Conservation (phyloP, 2,113 vertebrate genomes). For the Cebidichthys violaceus region DNA sequence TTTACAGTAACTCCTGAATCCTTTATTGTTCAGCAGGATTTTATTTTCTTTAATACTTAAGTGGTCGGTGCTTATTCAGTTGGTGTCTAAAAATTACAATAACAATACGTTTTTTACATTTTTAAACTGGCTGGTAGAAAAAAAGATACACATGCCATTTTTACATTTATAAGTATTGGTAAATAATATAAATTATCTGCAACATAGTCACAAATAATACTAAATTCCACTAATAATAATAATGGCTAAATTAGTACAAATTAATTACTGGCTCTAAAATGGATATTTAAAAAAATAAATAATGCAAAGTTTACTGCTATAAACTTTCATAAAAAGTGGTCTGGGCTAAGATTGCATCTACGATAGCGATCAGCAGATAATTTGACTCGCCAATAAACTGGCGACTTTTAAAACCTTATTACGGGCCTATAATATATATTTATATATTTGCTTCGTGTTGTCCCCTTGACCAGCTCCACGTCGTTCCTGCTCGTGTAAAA, state of each 20-base stretch:
- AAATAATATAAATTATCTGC: background rate
- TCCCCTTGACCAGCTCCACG: conserved; percentile 45
- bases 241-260: background rate
- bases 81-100: background rate
- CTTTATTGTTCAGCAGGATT: background rate
- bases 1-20: background rate
- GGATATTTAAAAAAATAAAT: background rate
- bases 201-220: background rate
- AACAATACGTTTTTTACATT: background rate
- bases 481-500: conserved; percentile 63
- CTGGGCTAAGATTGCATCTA: background rate
- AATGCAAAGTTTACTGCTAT: conserved; percentile 6
- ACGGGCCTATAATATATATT: background rate
- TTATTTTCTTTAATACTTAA: background rate
- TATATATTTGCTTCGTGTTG: conserved; percentile 20
- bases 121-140: background rate
- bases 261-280: background rate
- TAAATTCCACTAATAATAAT: background rate
- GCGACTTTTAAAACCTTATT: background rate
- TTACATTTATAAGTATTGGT: background rate
- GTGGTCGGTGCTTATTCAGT: background rate
- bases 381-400: conserved; percentile 13
- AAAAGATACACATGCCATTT: background rate
- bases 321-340: background rate
- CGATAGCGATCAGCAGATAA: conserved; percentile 10